A percentile compares a stretch with the other conserved stretches of the same genome.
phyloP scores from a whole-genome alignment of 1,140 invertebrate species.

The Drosophila kohkoa region DNA sequence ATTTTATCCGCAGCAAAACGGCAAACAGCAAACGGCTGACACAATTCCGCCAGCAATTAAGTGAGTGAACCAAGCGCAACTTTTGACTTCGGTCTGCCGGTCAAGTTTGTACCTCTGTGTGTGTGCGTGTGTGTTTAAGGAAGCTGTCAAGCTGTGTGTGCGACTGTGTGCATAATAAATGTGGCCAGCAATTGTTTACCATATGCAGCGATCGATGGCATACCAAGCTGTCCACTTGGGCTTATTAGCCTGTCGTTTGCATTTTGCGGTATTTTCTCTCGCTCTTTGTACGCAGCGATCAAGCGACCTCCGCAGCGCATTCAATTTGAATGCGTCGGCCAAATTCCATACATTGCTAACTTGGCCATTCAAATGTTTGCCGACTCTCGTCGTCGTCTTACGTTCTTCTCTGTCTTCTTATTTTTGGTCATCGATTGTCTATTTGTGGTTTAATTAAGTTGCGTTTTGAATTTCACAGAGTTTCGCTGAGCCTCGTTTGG shows the following conservation, averaged over 20 bases:
- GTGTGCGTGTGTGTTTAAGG: conserved; percentile 59
- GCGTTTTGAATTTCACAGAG: neutral
- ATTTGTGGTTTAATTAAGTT: conserved; percentile 30
- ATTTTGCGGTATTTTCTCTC: conserved; percentile 72
- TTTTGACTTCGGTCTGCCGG: conserved; percentile 19
- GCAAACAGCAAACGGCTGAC: conserved; percentile 46
- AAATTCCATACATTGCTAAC: conserved; percentile 64
- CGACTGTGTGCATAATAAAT: conserved; percentile 69
- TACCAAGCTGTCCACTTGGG: conserved; percentile 72
- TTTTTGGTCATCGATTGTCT: conserved; percentile 5
- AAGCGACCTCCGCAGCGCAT: conserved; percentile 10
- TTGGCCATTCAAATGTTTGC: conserved; percentile 74
- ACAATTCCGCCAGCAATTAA: conserved; percentile 80
- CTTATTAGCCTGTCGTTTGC: conserved; percentile 84
- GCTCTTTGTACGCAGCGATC: conserved; percentile 18
- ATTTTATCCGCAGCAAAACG: conserved; percentile 24
- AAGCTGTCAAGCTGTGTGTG: conserved; percentile 66
- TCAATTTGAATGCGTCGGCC: conserved; percentile 71
- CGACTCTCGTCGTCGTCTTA: conserved; percentile 13
- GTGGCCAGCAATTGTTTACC: conserved; percentile 76
- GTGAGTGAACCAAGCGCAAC: conserved; percentile 53
- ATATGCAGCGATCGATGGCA: conserved; percentile 71
- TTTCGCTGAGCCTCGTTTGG: conserved; percentile 33
- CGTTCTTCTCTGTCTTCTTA: neutral
- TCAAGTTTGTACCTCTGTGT: neutral